Percentiles rank a stretch among this genome's conserved stretches.
Conservation (phyloP, 2,888 invertebrate species). For the Dicyrtomina minuta region DNA sequence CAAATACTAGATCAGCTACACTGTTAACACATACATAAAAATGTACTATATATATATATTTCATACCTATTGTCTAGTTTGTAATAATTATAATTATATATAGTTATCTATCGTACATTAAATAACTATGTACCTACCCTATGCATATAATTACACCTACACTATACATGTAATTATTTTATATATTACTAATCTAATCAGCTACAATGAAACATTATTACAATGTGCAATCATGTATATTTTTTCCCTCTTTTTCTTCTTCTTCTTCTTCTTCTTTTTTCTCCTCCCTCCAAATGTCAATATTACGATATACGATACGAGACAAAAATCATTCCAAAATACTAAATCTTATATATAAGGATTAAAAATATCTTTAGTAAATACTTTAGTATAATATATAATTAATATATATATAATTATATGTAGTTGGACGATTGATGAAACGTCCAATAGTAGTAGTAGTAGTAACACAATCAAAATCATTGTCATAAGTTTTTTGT, state of each 20-base stretch:
- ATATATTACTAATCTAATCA: neutral
- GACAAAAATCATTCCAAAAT: too few species aligned
- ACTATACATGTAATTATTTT: neutral
- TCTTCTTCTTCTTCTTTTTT: too few species aligned
- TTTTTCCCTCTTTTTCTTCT: too few species aligned
- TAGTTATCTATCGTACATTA: neutral
- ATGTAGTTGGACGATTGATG: too few species aligned
- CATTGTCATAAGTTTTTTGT: conserved; percentile 13
- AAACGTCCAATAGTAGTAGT: too few species aligned
- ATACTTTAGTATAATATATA: too few species aligned
- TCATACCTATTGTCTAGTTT: conserved; percentile 14
- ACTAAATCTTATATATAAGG: too few species aligned
- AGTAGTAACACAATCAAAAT: conserved; percentile 15
- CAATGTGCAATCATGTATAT: neutral
- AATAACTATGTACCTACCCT: neutral
- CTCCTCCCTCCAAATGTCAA: too few species aligned
- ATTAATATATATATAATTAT: too few species aligned
- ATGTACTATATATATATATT: neutral
- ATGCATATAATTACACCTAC: neutral
- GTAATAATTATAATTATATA: neutral
- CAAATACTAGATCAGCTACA: neutral
- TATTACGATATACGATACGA: too few species aligned
- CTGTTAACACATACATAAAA: neutral
- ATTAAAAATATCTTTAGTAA: too few species aligned
- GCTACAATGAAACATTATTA: neutral